Conservation (phyloP, 2,888 invertebrate species). For the Boloria selene region DNA sequence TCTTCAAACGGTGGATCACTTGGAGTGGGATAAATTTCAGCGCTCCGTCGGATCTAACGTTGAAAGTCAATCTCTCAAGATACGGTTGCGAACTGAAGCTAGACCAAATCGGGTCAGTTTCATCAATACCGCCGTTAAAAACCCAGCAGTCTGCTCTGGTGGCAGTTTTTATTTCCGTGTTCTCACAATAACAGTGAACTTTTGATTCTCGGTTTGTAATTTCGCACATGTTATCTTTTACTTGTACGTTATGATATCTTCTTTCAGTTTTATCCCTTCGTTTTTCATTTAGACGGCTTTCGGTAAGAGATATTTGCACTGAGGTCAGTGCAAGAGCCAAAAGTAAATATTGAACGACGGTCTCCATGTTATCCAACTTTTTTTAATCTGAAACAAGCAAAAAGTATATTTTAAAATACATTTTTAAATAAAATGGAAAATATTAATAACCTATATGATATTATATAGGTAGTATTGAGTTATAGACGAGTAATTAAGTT, state of each 20-base stretch:
- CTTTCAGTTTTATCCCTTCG: constrained; percentile 78
- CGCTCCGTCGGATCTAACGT: constrained; percentile 86
- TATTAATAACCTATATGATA: too few relatives aligned
- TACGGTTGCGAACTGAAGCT: constrained; percentile 87
- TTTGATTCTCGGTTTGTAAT: constrained; percentile 80
- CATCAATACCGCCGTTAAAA: constrained; percentile 85
- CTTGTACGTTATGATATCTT: constrained; percentile 64
- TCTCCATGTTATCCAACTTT: constrained; percentile 67
- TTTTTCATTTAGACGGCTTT: constrained; percentile 80
- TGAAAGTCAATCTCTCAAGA: constrained; percentile 86
- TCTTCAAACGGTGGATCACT: constrained; percentile 84
- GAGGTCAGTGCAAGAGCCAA: constrained; percentile 77
- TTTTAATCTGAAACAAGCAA: constrained; percentile 70
- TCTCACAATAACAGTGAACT: constrained; percentile 86
- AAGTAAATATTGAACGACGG: constrained; percentile 77
- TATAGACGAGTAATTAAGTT: too few relatives aligned
- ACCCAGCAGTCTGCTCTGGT: constrained; percentile 90
- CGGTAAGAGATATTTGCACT: constrained; percentile 79
- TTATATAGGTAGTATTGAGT: too few relatives aligned
- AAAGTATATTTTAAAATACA: constrained; percentile 36
- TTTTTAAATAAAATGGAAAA: constrained; percentile 5
- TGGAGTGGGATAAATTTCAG: constrained; percentile 87
- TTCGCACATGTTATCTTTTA: constrained; percentile 82
- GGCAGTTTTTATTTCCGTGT: constrained; percentile 79
- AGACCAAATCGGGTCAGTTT: constrained; percentile 87